Percentiles rank a stretch among this genome's conserved stretches.
phyloP scores from a whole-genome alignment of 2,888 invertebrate species.

The Nasonovia ribisnigri region DNA sequence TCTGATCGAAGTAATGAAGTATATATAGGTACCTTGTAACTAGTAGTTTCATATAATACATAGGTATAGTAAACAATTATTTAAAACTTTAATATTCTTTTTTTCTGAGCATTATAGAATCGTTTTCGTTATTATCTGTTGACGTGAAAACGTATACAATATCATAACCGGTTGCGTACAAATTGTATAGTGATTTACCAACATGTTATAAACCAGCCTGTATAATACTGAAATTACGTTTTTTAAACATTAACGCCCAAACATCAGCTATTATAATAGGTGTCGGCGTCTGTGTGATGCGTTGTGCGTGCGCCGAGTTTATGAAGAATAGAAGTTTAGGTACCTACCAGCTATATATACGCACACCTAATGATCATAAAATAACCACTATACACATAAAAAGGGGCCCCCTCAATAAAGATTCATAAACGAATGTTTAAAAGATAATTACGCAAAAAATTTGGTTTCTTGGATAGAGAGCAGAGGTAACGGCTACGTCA shows the following conservation, averaged over 20 bases:
- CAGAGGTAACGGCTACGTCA: neutral
- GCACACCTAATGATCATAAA: slow-evolving; percentile 52
- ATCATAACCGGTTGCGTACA: slow-evolving; percentile 48
- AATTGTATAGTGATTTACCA: slow-evolving; percentile 52
- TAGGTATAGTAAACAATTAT: neutral
- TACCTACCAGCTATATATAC: neutral
- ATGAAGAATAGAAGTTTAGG: slow-evolving; percentile 8
- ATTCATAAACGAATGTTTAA: slow-evolving; percentile 58
- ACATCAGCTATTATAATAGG: slow-evolving; percentile 26
- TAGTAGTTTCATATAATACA: neutral
- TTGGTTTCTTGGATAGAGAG: neutral
- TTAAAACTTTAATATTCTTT: slow-evolving; percentile 6
- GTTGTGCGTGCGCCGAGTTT: slow-evolving; percentile 1
- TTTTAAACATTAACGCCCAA: slow-evolving; percentile 58
- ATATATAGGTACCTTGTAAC: neutral
- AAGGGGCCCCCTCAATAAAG: slow-evolving; percentile 25
- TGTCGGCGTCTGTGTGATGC: slow-evolving; percentile 21
- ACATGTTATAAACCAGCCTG: slow-evolving; percentile 34
- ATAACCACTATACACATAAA: slow-evolving; percentile 2
- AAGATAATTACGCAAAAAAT: slow-evolving; percentile 43
- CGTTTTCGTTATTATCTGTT: neutral
- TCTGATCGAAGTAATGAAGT: neutral
- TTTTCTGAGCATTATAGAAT: neutral
- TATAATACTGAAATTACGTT: slow-evolving; percentile 46
- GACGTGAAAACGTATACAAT: slow-evolving; percentile 32